These are phyloP conservation scores for Clanis bilineata DNA, from an alignment of 2,888 invertebrate genomes.

Conservation along the genomic window DNA sequence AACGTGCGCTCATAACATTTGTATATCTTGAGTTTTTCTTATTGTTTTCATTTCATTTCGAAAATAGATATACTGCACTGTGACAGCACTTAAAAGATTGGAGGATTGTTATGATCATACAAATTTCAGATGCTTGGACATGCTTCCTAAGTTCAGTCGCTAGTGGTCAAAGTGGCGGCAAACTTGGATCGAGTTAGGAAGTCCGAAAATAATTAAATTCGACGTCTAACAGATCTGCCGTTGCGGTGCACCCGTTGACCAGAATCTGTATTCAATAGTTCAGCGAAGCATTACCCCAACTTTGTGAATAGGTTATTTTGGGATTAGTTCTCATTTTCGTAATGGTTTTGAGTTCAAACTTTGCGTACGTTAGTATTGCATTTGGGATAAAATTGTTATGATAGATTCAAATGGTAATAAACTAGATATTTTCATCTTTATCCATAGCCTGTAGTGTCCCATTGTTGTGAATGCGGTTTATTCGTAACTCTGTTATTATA, in stretches of 20 bases:
- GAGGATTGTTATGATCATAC: too few relatives aligned
- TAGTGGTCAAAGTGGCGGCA: constrained; percentile 33
- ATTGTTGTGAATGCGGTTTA: too few relatives aligned
- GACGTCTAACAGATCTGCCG: constrained; percentile 30
- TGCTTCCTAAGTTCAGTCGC: background rate
- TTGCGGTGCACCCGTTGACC: constrained; percentile 27
- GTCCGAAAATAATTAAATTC: constrained; percentile 48
- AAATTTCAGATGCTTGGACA: background rate
- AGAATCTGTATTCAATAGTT: constrained; percentile 21
- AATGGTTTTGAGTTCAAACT: background rate
- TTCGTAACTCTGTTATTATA: too few relatives aligned
- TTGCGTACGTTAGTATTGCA: background rate
- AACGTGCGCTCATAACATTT: too few relatives aligned
- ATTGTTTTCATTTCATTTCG: too few relatives aligned
- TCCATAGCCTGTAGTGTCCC: too few relatives aligned
- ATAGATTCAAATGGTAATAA: too few relatives aligned
- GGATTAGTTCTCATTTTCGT: background rate
- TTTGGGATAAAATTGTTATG: background rate
- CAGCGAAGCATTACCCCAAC: constrained; percentile 9
- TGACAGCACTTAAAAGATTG: too few relatives aligned
- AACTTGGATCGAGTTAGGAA: constrained; percentile 39
- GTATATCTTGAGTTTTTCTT: too few relatives aligned
- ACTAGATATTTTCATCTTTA: too few relatives aligned
- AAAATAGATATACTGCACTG: background rate
- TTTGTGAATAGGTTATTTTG: constrained; percentile 2